Percentiles rank a stretch among this genome's conserved stretches.
These are phyloP conservation scores for Petrolisthes manimaculis DNA, from an alignment of 2,888 invertebrate species.

Conservation along the genomic window DNA sequence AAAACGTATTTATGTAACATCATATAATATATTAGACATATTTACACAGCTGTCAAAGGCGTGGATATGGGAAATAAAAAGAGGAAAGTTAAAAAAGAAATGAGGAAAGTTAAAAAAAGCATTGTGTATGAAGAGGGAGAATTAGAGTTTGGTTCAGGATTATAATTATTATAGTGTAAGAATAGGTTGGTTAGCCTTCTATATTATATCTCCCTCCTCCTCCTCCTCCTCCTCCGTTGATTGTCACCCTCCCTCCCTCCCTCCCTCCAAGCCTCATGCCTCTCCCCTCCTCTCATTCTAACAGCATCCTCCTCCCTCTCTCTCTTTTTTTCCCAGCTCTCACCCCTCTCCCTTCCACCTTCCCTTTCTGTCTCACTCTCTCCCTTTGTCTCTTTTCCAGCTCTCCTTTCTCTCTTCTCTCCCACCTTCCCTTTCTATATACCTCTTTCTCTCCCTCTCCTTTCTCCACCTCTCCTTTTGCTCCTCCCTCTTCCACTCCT, in stretches of 20 bases:
- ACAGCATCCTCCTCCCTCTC: background rate
- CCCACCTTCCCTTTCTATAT: background rate
- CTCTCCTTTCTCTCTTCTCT: background rate
- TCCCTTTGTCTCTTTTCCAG: background rate
- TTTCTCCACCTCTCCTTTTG: background rate
- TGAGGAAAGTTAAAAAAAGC: too few species aligned
- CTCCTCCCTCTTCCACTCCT: background rate
- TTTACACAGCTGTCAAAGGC: too few species aligned
- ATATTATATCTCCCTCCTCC: background rate
- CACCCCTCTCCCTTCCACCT: background rate
- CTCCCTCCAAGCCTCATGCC: background rate
- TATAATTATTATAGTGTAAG: too few species aligned
- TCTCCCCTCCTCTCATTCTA: background rate
- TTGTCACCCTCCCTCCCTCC: constrained; percentile 10
- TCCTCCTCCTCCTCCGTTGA: background rate
- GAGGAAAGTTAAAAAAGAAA: too few species aligned
- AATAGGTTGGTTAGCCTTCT: background rate
- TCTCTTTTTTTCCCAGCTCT: background rate
- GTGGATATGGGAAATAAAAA: too few species aligned
- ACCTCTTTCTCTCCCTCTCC: too few species aligned
- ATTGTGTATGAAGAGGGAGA: too few species aligned
- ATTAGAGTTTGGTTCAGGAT: too few species aligned
- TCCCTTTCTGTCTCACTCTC: background rate
- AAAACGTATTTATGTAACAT: too few species aligned
- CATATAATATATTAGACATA: too few species aligned